phyloP scores from a whole-genome alignment of 2,113 vertebrate species.

The Trematocara nigrifrons region DNA sequence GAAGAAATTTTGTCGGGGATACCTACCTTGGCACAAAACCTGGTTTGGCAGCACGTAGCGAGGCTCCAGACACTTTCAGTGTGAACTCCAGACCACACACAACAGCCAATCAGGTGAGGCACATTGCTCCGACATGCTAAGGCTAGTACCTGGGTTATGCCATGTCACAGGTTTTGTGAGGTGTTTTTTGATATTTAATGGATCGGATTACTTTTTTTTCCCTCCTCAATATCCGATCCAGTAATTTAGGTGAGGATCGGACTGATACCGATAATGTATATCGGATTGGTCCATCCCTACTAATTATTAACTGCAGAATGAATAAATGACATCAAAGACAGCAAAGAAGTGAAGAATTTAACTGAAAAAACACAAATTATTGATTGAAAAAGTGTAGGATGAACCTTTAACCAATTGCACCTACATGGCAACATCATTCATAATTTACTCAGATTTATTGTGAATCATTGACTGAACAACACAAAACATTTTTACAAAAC shows the following conservation, averaged over 20 bases:
- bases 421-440: not conserved
- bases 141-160: not conserved
- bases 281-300: not conserved
- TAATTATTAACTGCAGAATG: not conserved
- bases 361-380: not conserved
- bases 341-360: not conserved
- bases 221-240: not conserved
- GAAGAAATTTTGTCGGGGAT: not conserved
- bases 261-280: not conserved
- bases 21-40: not conserved
- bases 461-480: not conserved
- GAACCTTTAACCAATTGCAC: not conserved
- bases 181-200: not conserved
- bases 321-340: not conserved
- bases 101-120: not conserved
- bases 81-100: not conserved
- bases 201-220: rapidly evolving
- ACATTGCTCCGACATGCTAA: not conserved
- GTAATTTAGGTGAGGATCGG: not conserved
- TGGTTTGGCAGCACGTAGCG: not conserved
- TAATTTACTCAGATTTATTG: not conserved
- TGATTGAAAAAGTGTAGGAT: not conserved
- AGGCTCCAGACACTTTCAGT: not conserved
- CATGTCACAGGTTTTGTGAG: not conserved
- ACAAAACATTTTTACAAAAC: not conserved